Evolutionary conservation across 2,888 invertebrate genomes (phyloP), one percentile per base, ranked within the genome.

Genomic region (Carterocephalus palaemon): DNA sequence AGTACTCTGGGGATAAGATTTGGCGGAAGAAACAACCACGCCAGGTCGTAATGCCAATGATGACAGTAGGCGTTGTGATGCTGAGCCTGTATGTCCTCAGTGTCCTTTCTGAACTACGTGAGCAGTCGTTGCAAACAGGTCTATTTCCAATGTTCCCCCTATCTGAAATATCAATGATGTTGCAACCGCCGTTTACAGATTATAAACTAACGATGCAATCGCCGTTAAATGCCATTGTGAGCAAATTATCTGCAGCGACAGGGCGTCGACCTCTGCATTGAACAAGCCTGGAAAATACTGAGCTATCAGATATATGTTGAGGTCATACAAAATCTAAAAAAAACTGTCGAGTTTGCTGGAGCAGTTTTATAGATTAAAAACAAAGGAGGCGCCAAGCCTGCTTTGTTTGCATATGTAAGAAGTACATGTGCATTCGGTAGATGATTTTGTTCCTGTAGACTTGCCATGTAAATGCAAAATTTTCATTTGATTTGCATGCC

Each of bases 361-460:
- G 46, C 1, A 59, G 43, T 2, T 9, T 31, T 3, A 10, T 31
- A 23, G 54, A 54, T 10, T 36, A n/a, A n/a, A n/a, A n/a, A n/a
- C n/a, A n/a, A n/a, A n/a, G n/a, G n/a, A 29, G 3, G 56, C 59
- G 2, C 58, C 56, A n/a, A n/a, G 6, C 59, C 62, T 22, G 59
- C 56, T 20, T 59, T 61, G 32, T 50, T 33, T 4, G 43, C 39
- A 8, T 48, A 48, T 0, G 43, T 15, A 2, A 48, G 5, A 3
- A 43, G n/a, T 10, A 55, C 24, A 4, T 54, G 40, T 0, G 47
- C 22, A 20, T 39, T 40, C 7, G 39, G 38, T 23, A 53, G 41
- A 1, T 34, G 36, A 2, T 15, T 8, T 2, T 28, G 17, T 12
- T 46, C 32, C 2, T 10, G 23, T 2, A 7, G 31, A 31, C 51